Conservation (phyloP, 2,113 vertebrate genomes). For the Lepidothrix coronata region DNA sequence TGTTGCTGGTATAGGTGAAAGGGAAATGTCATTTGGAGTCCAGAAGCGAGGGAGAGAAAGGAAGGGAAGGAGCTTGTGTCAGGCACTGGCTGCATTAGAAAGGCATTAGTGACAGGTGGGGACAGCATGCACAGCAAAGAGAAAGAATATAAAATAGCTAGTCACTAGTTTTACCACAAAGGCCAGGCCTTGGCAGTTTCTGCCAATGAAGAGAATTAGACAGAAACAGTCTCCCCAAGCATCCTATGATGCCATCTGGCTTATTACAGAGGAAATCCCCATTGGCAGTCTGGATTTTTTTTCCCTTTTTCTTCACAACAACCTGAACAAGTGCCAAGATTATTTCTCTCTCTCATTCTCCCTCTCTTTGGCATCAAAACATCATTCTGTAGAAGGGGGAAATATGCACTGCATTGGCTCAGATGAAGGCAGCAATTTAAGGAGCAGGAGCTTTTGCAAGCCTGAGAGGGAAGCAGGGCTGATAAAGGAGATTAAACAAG, state of each 20-base stretch:
- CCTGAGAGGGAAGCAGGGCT: neutral
- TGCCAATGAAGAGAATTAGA: conserved; percentile 53
- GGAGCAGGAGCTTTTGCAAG: conserved; percentile 23
- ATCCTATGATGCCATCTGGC: conserved; percentile 70
- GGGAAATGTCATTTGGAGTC: neutral
- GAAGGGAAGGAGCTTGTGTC: neutral
- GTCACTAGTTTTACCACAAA: conserved; percentile 48
- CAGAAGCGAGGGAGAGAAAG: neutral
- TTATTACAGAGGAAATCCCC: conserved; percentile 69
- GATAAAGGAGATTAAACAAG: conserved; percentile 50
- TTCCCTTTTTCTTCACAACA: conserved; percentile 45
- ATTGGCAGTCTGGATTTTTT: conserved; percentile 48
- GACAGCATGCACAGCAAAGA: conserved; percentile 19
- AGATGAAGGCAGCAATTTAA: conserved; percentile 42
- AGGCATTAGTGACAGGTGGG: conserved; percentile 44
- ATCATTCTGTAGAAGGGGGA: neutral
- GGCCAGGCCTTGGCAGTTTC: conserved; percentile 50
- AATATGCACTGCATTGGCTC: conserved; percentile 5
- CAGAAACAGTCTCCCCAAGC: conserved; percentile 56
- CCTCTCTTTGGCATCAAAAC: conserved; percentile 8
- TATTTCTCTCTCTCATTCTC: conserved; percentile 45
- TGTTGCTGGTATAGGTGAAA: neutral
- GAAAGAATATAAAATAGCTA: conserved; percentile 60
- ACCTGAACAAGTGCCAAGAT: conserved; percentile 55
- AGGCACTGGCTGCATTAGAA: neutral